phyloP scores from a whole-genome alignment of 64 coral and sea anemone genomes.

The Stichodactyla helianthus region DNA sequence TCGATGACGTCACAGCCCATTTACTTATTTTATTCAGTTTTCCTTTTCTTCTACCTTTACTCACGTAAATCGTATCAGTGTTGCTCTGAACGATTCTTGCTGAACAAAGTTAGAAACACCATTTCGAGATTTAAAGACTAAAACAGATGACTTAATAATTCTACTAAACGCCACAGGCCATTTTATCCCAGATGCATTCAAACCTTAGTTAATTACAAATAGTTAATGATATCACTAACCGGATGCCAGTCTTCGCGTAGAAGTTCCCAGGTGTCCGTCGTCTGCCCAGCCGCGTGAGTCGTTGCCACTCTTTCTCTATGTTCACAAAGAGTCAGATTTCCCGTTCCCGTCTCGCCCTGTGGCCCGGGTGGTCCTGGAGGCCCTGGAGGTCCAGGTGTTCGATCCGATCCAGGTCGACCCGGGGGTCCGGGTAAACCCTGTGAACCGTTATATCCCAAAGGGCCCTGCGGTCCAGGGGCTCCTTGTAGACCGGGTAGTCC shows the following conservation, averaged over 20 bases:
- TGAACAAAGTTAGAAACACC: no score
- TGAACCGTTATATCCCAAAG: constrained; percentile 22
- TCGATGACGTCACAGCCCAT: background rate
- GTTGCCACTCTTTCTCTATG: constrained; percentile 14
- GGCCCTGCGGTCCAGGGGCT: constrained; percentile 10
- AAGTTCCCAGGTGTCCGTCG: background rate
- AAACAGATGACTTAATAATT: no score
- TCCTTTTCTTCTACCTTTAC: no score
- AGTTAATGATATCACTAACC: constrained; percentile 6
- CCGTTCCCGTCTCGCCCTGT: constrained; percentile 30
- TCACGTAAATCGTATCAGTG: no score
- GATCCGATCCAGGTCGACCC: constrained; percentile 2
- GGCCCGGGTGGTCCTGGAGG: constrained; percentile 33
- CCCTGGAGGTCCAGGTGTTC: constrained; percentile 21
- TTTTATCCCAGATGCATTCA: no score
- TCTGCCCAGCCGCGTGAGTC: constrained; percentile 1
- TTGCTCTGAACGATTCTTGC: no score
- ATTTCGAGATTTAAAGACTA: no score
- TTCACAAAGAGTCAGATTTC: constrained; percentile 62
- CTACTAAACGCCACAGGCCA: no score
- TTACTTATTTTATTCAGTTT: no score
- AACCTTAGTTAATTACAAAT: no score
- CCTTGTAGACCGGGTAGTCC: constrained; percentile 26
- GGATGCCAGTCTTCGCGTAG: constrained; percentile 27
- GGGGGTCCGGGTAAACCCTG: constrained; percentile 2